phyloP scores from a whole-genome alignment of 1,140 invertebrate genomes.

The Steinernema khuongi region DNA sequence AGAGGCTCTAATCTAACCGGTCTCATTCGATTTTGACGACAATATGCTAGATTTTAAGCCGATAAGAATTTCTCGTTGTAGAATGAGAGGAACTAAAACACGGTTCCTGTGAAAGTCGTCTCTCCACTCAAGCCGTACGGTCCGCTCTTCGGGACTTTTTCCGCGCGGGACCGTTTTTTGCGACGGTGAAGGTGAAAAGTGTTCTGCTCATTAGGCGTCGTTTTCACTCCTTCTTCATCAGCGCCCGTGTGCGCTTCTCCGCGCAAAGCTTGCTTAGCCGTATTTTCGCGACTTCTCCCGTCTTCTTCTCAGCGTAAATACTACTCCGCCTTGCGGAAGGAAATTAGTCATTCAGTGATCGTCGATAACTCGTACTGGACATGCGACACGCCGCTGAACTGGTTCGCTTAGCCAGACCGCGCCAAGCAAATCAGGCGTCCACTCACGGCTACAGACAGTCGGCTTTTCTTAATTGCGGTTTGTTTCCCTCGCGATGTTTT shows the following conservation, averaged over 20 bases:
- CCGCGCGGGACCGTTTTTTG: no score
- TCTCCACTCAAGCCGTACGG: no score
- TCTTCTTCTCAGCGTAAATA: neutral
- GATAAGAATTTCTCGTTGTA: conserved; percentile 10
- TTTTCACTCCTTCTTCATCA: no score
- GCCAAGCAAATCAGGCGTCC: neutral
- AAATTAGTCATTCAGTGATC: conserved; percentile 11
- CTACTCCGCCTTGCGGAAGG: neutral
- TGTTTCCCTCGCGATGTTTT: neutral
- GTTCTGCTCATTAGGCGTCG: no score
- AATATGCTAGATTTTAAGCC: conserved; percentile 8
- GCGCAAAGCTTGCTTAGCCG: no score
- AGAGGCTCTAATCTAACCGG: conserved; percentile 14
- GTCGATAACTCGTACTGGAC: neutral
- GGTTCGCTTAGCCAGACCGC: conserved; percentile 9
- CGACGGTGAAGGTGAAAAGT: no score
- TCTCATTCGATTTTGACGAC: conserved; percentile 15
- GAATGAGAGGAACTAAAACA: no score
- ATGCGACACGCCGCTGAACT: conserved; percentile 11
- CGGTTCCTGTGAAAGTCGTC: no score
- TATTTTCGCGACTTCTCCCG: neutral
- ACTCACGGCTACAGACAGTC: neutral
- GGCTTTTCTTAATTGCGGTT: neutral
- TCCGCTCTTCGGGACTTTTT: no score
- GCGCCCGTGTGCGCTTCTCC: neutral